Evolutionary conservation across 2,797 vertebrate genomes (phyloP).

Genomic region (Lacerta agilis): DNA sequence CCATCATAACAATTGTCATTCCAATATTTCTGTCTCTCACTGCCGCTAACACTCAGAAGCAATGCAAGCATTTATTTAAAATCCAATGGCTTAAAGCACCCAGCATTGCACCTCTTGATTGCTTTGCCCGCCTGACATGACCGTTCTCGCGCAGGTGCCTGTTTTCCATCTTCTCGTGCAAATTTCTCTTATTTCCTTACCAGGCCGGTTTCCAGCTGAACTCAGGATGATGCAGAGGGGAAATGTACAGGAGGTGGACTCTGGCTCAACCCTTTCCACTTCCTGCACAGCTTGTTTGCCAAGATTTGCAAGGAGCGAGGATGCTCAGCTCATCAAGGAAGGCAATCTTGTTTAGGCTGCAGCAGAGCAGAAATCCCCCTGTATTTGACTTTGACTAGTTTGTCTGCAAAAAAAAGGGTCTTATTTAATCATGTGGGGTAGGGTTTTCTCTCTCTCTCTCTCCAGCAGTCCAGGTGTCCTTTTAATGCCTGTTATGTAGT

Average conservation of each 20-base stretch:
- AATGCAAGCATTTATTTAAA: background rate
- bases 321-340: constrained; percentile 31
- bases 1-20: background rate
- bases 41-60: background rate
- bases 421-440: constrained; percentile 9
- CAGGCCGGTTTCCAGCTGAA: background rate
- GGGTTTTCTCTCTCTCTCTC: background rate
- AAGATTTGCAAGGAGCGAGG: constrained; percentile 25
- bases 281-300: background rate
- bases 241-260: background rate
- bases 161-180: constrained; percentile 14
- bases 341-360: constrained; percentile 14
- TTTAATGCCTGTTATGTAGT: background rate
- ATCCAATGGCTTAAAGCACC: background rate
- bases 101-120: background rate
- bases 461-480: constrained; percentile 18
- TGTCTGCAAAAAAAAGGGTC: constrained; percentile 17
- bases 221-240: constrained; percentile 13
- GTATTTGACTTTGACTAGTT: constrained; percentile 30
- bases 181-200: constrained; percentile 37
- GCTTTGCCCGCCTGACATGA: background rate
- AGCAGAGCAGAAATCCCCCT: background rate
- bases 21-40: background rate
- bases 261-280: constrained; percentile 34
- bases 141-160: background rate